Conservation (phyloP, 2,888 invertebrate species). For the Ashinkailepas kermadecensis region DNA sequence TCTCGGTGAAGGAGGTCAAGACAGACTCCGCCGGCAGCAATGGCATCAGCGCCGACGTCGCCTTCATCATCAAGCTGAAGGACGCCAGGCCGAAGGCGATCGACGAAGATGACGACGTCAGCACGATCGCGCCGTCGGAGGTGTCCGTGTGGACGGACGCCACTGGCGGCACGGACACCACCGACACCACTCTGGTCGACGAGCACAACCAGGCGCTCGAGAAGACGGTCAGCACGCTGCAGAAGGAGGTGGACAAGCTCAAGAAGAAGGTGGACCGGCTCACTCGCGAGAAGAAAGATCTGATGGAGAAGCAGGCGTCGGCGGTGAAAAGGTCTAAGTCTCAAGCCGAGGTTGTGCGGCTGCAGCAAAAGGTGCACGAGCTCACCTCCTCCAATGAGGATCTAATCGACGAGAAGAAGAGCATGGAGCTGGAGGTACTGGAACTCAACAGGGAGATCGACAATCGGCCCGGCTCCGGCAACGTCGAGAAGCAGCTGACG, state of each 20-base stretch:
- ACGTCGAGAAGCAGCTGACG: slow-evolving; percentile 33
- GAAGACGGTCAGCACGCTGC: slow-evolving; percentile 27
- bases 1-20: background rate
- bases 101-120: slow-evolving; percentile 32
- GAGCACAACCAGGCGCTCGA: slow-evolving; percentile 82
- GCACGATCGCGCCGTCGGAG: slow-evolving; percentile 30
- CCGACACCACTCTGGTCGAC: slow-evolving; percentile 52
- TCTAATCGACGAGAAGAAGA: slow-evolving; percentile 32
- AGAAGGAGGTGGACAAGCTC: slow-evolving; percentile 72
- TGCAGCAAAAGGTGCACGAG: slow-evolving; percentile 31
- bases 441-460: slow-evolving; percentile 33
- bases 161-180: slow-evolving; percentile 73
- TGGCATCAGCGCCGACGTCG: slow-evolving; percentile 27
- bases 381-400: slow-evolving; percentile 29
- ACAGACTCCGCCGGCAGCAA: background rate
- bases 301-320: slow-evolving; percentile 66
- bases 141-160: slow-evolving; percentile 54
- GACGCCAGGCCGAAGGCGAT: slow-evolving; percentile 28
- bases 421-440: slow-evolving; percentile 31
- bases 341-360: slow-evolving; percentile 30
- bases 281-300: slow-evolving; percentile 64
- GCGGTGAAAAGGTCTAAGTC: slow-evolving; percentile 26
- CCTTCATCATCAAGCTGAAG: slow-evolving; percentile 32
- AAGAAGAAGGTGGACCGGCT: slow-evolving; percentile 75
- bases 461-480: slow-evolving; percentile 31